Conservation (phyloP, 2,113 vertebrate genomes). For the Rhizomys pruinosus region DNA sequence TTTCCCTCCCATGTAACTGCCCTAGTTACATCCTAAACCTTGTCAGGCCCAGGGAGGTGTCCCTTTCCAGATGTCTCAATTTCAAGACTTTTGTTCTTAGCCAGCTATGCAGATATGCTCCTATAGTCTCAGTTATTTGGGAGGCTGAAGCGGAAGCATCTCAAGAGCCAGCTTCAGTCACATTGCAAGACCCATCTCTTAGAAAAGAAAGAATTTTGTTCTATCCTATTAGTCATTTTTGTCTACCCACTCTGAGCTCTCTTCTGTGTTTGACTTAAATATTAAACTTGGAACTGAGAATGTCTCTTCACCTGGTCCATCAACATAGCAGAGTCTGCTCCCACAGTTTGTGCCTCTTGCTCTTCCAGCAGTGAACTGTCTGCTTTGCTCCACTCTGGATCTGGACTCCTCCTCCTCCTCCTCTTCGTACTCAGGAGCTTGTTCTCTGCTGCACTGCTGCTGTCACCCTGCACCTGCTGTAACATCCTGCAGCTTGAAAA, state of each 20-base stretch:
- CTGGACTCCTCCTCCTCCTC: not conserved
- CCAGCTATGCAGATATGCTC: not conserved
- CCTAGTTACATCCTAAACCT: not conserved
- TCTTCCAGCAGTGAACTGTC: not conserved
- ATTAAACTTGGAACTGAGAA: slow-evolving; percentile 14
- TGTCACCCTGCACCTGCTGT: not conserved
- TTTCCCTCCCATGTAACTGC: not conserved
- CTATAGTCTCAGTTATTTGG: not conserved
- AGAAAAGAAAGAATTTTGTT: not conserved
- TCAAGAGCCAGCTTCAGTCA: not conserved
- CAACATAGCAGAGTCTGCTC: accelerated
- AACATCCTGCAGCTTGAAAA: not conserved
- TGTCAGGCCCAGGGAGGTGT: not conserved
- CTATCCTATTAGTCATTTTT: not conserved
- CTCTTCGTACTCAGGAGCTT: not conserved
- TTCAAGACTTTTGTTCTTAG: not conserved
- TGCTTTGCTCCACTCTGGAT: accelerated
- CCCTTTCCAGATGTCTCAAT: not conserved
- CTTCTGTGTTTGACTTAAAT: not conserved
- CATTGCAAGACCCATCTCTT: not conserved
- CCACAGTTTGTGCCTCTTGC: not conserved
- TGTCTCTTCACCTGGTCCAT: not conserved
- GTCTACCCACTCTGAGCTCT: not conserved
- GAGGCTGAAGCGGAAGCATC: not conserved
- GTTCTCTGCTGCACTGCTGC: not conserved